phyloP scores from a whole-genome alignment of 1,140 invertebrate species.

The Chymomyza costata region DNA sequence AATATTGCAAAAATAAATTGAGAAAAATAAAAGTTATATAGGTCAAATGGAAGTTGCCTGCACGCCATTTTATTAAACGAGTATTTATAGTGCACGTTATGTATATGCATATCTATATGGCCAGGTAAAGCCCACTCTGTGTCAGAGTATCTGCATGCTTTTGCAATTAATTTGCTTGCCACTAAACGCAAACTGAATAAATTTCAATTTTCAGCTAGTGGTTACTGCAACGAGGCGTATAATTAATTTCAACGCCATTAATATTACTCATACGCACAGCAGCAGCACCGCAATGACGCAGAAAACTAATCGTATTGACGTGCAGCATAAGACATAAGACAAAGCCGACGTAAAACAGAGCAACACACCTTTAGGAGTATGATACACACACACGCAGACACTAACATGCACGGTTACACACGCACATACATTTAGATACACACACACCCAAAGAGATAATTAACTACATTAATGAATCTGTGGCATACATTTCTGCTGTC shows the following conservation, averaged over 20 bases:
- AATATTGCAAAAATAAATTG: background rate
- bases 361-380: slow-evolving; percentile 6
- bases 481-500: too few relatives aligned
- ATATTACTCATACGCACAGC: slow-evolving; percentile 50
- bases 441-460: slow-evolving; percentile 8
- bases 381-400: background rate
- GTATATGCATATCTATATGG: slow-evolving; percentile 3
- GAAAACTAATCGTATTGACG: slow-evolving; percentile 29
- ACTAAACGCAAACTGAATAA: background rate
- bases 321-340: slow-evolving; percentile 3
- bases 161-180: slow-evolving; percentile 10
- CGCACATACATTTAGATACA: slow-evolving; percentile 2
- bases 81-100: background rate
- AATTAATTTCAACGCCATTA: slow-evolving; percentile 61
- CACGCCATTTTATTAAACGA: slow-evolving; percentile 1
- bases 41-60: slow-evolving; percentile 23
- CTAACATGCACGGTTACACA: too few relatives aligned
- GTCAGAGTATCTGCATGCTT: background rate
- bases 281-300: slow-evolving; percentile 7
- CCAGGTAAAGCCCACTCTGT: slow-evolving; percentile 6
- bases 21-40: slow-evolving; percentile 28
- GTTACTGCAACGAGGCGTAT: slow-evolving; percentile 52
- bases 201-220: slow-evolving; percentile 23
- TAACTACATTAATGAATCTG: too few relatives aligned
- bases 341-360: slow-evolving; percentile 21